These are phyloP conservation scores for Rhimphoctona megacephalus DNA, from an alignment of 2,888 invertebrate genomes.

Conservation along the genomic window DNA sequence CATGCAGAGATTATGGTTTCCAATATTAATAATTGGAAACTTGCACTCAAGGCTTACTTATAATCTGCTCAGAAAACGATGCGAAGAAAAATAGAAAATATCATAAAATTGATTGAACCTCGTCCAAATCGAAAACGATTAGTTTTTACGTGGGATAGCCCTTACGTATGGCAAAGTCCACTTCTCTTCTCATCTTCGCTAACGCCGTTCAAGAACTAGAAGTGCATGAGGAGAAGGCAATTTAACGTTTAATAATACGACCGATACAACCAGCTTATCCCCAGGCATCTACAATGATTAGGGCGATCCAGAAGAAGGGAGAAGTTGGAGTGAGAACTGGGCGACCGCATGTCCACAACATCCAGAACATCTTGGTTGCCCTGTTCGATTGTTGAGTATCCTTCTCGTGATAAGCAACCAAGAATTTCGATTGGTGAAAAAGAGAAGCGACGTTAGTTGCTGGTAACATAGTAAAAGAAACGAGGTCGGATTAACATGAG, in stretches of 20 bases:
- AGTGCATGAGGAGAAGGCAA: constrained; percentile 38
- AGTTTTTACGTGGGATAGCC: constrained; percentile 4
- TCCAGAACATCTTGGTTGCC: constrained; percentile 20
- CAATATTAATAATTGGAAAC: background rate
- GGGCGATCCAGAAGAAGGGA: constrained; percentile 61
- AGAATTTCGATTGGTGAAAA: constrained; percentile 52
- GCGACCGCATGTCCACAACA: constrained; percentile 48
- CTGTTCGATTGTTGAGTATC: constrained; percentile 64
- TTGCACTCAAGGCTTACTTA: background rate
- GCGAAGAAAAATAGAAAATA: background rate
- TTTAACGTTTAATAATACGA: constrained; percentile 74
- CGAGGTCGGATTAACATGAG: constrained; percentile 16
- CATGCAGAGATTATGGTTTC: background rate
- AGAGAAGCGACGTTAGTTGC: constrained; percentile 18
- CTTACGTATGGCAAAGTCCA: constrained; percentile 23
- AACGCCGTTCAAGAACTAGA: constrained; percentile 2
- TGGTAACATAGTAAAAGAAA: constrained; percentile 11
- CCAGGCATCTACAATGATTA: constrained; percentile 74
- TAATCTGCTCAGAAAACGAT: background rate
- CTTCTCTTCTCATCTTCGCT: constrained; percentile 18
- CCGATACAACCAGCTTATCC: constrained; percentile 71
- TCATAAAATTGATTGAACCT: background rate
- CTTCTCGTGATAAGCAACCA: constrained; percentile 51
- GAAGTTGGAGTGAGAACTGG: constrained; percentile 49
- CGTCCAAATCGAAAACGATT: background rate